These are phyloP conservation scores for Lasioglossum vierecki DNA, from an alignment of 2,888 invertebrate genomes.

Conservation along the genomic window DNA sequence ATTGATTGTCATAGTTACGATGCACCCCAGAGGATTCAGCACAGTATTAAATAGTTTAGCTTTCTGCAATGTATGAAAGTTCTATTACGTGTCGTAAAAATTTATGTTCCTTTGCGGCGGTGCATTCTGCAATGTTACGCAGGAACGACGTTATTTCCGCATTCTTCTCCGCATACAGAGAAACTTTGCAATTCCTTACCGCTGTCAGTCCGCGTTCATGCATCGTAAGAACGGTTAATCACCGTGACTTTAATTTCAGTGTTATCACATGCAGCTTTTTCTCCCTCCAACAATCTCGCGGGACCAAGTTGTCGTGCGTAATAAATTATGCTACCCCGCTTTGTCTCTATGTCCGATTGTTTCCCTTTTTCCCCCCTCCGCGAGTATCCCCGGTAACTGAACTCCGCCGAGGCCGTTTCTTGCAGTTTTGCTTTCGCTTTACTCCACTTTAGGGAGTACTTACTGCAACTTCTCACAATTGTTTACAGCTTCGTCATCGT, in stretches of 20 bases:
- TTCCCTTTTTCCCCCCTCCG: conserved; percentile 44
- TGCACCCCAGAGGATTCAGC: background rate
- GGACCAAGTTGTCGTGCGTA: conserved; percentile 53
- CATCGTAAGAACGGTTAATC: conserved; percentile 61
- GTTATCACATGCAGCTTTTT: conserved; percentile 67
- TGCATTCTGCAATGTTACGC: background rate
- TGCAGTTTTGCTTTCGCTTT: conserved; percentile 39
- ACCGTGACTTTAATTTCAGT: conserved; percentile 63
- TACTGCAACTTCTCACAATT: conserved; percentile 19
- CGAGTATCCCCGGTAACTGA: background rate
- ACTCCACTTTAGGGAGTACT: conserved; percentile 38
- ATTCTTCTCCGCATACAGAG: background rate
- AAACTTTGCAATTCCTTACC: conserved; percentile 33
- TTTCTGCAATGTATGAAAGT: background rate
- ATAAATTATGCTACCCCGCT: conserved; percentile 63
- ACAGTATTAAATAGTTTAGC: conserved; percentile 3
- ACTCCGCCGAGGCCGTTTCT: conserved; percentile 39
- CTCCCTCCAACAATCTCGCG: conserved; percentile 9
- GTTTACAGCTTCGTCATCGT: conserved; percentile 49
- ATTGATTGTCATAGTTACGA: background rate
- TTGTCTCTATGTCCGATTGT: conserved; percentile 56
- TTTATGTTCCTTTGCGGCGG: background rate
- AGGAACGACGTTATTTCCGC: background rate
- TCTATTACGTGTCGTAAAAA: conserved; percentile 12
- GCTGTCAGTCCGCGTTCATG: conserved; percentile 31